phyloP scores from a whole-genome alignment of 2,797 vertebrate species.

The Poecilia wingei region DNA sequence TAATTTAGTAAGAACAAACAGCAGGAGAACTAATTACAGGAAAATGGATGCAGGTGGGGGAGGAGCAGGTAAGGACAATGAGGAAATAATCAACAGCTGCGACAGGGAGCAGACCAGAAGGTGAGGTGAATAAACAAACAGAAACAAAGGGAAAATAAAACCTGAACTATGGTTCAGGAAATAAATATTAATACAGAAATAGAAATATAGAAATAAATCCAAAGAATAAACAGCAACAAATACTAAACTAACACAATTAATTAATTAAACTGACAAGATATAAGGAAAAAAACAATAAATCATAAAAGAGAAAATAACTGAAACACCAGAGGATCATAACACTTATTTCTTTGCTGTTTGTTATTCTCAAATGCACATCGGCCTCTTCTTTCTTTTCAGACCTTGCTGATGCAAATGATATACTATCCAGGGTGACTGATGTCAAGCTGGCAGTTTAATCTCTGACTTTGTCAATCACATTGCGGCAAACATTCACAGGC shows the following conservation, averaged over 20 bases:
- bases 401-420: conserved; percentile 43
- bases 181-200: too few relatives aligned
- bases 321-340: neutral
- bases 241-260: too few relatives aligned
- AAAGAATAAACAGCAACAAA: too few relatives aligned
- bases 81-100: neutral
- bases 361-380: neutral
- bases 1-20: neutral
- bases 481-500: conserved; percentile 33
- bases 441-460: conserved; percentile 31
- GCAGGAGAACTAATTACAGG: neutral
- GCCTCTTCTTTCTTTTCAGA: conserved; percentile 26
- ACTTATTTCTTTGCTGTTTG: neutral
- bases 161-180: too few relatives aligned
- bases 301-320: neutral
- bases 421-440: conserved; percentile 28
- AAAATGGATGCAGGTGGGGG: neutral
- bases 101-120: too few relatives aligned
- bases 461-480: conserved; percentile 42
- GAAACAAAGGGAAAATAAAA: too few relatives aligned
- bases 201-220: too few relatives aligned
- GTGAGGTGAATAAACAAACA: too few relatives aligned
- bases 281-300: too few relatives aligned
- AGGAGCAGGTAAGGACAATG: neutral
- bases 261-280: too few relatives aligned